Percentiles rank a stretch among this genome's conserved stretches.
phyloP scores from a whole-genome alignment of 30 jellyfish, hydroid and myxozoan genomes.

The Hydra vulgaris region DNA sequence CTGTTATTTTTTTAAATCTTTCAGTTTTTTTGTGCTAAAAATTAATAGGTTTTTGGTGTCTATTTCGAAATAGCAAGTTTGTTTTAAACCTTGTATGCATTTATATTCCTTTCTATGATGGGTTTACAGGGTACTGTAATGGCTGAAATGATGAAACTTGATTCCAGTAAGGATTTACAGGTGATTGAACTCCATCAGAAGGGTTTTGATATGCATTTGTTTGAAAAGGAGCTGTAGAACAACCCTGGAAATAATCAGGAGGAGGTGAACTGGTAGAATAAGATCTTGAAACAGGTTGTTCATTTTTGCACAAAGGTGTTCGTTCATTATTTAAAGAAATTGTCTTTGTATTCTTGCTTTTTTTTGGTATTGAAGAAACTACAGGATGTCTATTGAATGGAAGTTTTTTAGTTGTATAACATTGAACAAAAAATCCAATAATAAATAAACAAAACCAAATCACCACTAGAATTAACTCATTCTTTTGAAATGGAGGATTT shows the following conservation, averaged over 20 bases:
- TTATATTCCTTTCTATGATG: not conserved
- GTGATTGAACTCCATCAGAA: not conserved
- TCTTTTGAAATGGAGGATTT: constrained; percentile 41
- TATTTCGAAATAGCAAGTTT: no score
- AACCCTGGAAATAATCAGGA: not conserved
- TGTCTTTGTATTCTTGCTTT: not conserved
- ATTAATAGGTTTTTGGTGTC: no score
- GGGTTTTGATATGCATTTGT: no score
- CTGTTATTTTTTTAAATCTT: no score
- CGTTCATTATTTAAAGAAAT: not conserved
- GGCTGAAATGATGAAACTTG: not conserved
- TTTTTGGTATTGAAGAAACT: not conserved
- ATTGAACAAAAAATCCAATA: constrained; percentile 18
- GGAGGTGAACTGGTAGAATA: not conserved
- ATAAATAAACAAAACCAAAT: constrained; percentile 13
- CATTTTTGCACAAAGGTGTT: constrained; percentile 1
- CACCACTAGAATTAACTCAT: constrained; percentile 21
- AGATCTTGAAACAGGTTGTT: not conserved
- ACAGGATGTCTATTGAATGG: constrained; percentile 1
- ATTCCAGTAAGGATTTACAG: not conserved
- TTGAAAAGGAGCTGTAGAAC: no score
- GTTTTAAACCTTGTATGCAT: no score
- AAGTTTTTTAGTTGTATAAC: constrained; percentile 13
- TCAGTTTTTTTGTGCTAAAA: no score
- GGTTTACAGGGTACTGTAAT: not conserved